Evolutionary conservation across 2,113 vertebrate genomes (phyloP).

Genomic region (Salvelinus sp.): DNA sequence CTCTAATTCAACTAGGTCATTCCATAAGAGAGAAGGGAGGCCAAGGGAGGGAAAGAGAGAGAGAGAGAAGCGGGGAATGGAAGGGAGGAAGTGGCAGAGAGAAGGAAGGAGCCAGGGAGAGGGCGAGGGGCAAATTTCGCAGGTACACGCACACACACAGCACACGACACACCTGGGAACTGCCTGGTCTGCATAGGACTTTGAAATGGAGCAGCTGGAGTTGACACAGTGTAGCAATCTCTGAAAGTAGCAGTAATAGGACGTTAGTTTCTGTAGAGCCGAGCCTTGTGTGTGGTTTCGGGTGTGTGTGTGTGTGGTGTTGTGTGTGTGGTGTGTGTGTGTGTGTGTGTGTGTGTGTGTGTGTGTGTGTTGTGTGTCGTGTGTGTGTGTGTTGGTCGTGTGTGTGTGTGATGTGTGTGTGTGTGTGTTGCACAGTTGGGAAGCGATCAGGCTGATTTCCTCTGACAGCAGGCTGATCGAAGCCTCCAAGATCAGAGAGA

Average conservation of each 20-base stretch:
- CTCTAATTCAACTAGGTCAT: slow-evolving; percentile 2
- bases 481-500: background rate
- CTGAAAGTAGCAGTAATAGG: too few species aligned
- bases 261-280: background rate
- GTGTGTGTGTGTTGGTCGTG: too few species aligned
- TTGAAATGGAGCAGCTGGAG: background rate
- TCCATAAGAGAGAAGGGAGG: background rate
- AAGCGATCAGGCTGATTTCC: too few species aligned
- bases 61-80: too few species aligned
- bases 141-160: background rate
- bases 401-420: too few species aligned
- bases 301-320: too few species aligned
- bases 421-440: too few species aligned
- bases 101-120: background rate
- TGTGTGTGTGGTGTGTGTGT: too few species aligned
- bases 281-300: background rate
- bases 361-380: too few species aligned
- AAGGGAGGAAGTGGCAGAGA: background rate
- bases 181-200: background rate
- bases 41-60: too few species aligned
- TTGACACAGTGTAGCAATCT: too few species aligned
- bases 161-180: background rate
- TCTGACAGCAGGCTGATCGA: background rate
- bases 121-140: background rate
- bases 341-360: too few species aligned